A percentile compares a stretch with the other conserved stretches of the same genome.
These are phyloP conservation scores for Chironomus striatipennis DNA, from an alignment of 1,140 invertebrate species.

Conservation along the genomic window DNA sequence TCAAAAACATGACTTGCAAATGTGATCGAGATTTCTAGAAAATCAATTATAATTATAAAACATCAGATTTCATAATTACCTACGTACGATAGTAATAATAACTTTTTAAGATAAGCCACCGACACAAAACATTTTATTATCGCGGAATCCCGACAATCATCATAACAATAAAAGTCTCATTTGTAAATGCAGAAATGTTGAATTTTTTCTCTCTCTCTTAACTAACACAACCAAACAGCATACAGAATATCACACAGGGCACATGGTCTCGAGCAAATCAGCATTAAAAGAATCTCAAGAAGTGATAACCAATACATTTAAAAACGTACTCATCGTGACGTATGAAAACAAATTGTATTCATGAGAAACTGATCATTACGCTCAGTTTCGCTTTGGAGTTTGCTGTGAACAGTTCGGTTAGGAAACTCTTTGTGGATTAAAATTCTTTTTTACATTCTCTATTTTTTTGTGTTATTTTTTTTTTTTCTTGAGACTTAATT, in stretches of 20 bases:
- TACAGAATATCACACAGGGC: background rate
- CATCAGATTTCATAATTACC: too few species aligned
- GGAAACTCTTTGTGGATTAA: background rate
- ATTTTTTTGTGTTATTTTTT: too few species aligned
- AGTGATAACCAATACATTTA: background rate
- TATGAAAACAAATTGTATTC: conserved; percentile 1
- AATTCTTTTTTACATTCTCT: too few species aligned
- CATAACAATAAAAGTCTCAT: background rate
- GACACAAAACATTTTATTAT: background rate
- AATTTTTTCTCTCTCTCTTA: background rate
- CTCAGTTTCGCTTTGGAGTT: background rate
- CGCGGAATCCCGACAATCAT: background rate
- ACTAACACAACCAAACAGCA: background rate
- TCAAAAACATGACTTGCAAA: too few species aligned
- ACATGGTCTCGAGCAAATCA: background rate
- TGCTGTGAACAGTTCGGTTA: background rate
- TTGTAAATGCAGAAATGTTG: background rate
- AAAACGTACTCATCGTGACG: background rate
- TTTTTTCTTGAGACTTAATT: background rate
- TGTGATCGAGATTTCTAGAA: too few species aligned
- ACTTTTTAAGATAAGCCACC: too few species aligned
- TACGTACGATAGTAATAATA: too few species aligned
- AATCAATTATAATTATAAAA: too few species aligned
- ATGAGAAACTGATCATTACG: background rate
- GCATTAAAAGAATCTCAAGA: background rate